A percentile compares a stretch with the other conserved stretches of the same genome.
Conservation (phyloP, 2,888 invertebrate genomes). For the Strigamia maritima region DNA sequence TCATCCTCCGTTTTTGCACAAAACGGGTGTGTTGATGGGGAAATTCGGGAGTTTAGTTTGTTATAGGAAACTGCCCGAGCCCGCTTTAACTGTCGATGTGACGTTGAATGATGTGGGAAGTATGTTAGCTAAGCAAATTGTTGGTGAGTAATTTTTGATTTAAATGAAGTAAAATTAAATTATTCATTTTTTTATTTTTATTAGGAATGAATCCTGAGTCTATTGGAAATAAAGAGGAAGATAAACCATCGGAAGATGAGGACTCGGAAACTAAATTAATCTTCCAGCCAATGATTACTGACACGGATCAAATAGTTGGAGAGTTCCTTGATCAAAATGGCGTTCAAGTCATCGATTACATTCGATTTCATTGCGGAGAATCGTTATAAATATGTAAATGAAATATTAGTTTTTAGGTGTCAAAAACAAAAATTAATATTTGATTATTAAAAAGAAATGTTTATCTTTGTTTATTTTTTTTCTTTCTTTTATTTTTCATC, state of each 20-base stretch:
- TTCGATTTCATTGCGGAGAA: constrained; percentile 85
- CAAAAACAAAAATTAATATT: neutral
- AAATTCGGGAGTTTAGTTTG: constrained; percentile 82
- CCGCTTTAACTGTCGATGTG: neutral
- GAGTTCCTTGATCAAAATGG: constrained; percentile 62
- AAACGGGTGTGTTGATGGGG: constrained; percentile 55
- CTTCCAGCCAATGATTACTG: constrained; percentile 80
- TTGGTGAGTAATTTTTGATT: constrained; percentile 58
- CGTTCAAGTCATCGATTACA: constrained; percentile 69
- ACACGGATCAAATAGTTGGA: constrained; percentile 71
- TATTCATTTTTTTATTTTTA: neutral
- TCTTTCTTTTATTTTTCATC: neutral
- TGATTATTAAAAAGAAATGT: neutral
- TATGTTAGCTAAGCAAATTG: constrained; percentile 86
- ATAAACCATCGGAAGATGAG: constrained; percentile 54
- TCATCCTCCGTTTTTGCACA: constrained; percentile 64
- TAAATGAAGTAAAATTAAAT: neutral
- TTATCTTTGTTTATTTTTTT: neutral
- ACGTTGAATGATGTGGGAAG: constrained; percentile 59
- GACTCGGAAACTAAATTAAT: constrained; percentile 78
- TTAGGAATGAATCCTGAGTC: neutral
- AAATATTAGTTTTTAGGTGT: neutral
- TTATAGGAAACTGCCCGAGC: constrained; percentile 56
- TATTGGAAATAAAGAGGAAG: constrained; percentile 39
- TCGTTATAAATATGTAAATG: neutral